These are phyloP conservation scores for Rhyzopertha dominica DNA, from an alignment of 1,140 invertebrate genomes.

Conservation along the genomic window DNA sequence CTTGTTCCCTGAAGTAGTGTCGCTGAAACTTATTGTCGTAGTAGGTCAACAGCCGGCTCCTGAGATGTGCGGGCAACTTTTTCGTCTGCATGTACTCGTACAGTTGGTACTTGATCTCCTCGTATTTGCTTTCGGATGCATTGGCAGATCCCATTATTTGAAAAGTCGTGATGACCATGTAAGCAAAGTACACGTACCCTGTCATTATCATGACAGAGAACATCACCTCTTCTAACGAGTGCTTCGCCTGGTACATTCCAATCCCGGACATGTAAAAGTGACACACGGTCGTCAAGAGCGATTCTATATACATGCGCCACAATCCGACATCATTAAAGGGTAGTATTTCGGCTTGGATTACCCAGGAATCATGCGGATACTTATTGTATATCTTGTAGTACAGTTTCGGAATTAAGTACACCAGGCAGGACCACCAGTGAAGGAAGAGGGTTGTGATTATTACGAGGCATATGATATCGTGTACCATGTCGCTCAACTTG, in stretches of 20 bases:
- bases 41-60: slow-evolving; percentile 14
- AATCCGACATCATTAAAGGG: neutral
- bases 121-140: slow-evolving; percentile 22
- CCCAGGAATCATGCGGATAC: slow-evolving; percentile 7
- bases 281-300: slow-evolving; percentile 10
- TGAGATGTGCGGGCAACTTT: slow-evolving; percentile 9
- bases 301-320: slow-evolving; percentile 10
- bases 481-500: slow-evolving; percentile 5
- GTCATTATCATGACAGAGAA: slow-evolving; percentile 8
- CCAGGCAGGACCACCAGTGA: slow-evolving; percentile 19
- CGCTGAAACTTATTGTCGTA: slow-evolving; percentile 21
- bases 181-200: slow-evolving; percentile 11
- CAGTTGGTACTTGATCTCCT: slow-evolving; percentile 17
- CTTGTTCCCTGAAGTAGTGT: slow-evolving; percentile 14
- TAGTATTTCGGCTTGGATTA: slow-evolving; percentile 3
- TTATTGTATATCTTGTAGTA: neutral
- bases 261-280: slow-evolving; percentile 14
- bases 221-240: slow-evolving; percentile 9
- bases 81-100: slow-evolving; percentile 19
- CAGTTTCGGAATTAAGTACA: slow-evolving; percentile 10
- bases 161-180: slow-evolving; percentile 13
- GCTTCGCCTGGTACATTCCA: slow-evolving; percentile 1
- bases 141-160: slow-evolving; percentile 15
- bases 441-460: slow-evolving; percentile 7
- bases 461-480: slow-evolving; percentile 11